Percentiles rank a stretch among this genome's conserved stretches.
These are phyloP conservation scores for Thalpophila matura DNA, from an alignment of 2,888 invertebrate species.

Conservation along the genomic window DNA sequence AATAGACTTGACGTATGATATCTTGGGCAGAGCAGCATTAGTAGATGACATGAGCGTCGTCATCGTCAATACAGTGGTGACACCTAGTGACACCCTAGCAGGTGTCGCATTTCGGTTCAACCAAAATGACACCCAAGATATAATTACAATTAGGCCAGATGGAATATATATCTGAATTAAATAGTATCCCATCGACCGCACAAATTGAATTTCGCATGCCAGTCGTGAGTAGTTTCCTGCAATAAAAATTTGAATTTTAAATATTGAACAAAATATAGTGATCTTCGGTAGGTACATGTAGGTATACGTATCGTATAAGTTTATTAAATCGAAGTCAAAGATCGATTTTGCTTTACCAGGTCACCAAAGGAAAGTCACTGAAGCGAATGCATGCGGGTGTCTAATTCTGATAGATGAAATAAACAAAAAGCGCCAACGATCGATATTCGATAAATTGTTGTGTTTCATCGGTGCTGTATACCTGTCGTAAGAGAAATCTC, in stretches of 20 bases:
- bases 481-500: conserved; percentile 98
- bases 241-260: conserved; percentile 55
- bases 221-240: conserved; percentile 98
- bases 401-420: conserved; percentile 40
- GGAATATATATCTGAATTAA: conserved; percentile 99
- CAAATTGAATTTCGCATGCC: conserved; percentile 99
- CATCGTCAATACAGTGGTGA: conserved; percentile 99
- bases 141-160: conserved; percentile 98
- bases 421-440: conserved; percentile 51
- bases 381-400: conserved; percentile 71
- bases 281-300: conserved; percentile 13
- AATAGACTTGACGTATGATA: conserved; percentile 99
- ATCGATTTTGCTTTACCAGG: conserved; percentile 43
- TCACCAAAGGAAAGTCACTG: conserved; percentile 48
- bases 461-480: conserved; percentile 86
- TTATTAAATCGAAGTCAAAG: conserved; percentile 40
- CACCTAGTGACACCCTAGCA: conserved; percentile 97
- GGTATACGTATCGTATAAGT: too few relatives aligned
- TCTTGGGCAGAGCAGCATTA: conserved; percentile 99
- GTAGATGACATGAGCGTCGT: conserved; percentile 99
- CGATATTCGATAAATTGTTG: conserved; percentile 42
- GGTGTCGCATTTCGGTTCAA: conserved; percentile 98
- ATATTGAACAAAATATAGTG: not conserved
- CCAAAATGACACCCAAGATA: conserved; percentile 99
- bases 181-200: conserved; percentile 99